Conservation (phyloP, 2,113 vertebrate species). For the Emydocephalus ijimae region DNA sequence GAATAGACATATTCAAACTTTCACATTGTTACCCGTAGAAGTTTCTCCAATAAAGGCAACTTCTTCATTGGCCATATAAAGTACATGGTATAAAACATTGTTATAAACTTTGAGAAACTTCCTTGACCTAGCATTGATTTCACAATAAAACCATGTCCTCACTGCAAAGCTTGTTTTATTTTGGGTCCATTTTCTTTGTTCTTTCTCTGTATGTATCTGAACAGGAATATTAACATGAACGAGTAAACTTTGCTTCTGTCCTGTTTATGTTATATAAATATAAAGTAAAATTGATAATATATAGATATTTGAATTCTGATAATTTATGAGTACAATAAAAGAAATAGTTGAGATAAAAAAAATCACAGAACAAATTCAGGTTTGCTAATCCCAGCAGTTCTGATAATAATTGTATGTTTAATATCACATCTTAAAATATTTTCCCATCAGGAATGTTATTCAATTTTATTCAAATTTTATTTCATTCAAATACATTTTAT, state of each 20-base stretch:
- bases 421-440: neutral
- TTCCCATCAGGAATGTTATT: no score
- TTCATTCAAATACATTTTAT: no score
- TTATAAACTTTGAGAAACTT: neutral
- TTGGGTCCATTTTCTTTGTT: neutral
- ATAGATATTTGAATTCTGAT: neutral
- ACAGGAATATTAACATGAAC: neutral
- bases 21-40: neutral
- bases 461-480: no score
- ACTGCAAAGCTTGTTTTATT: neutral
- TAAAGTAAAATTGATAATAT: neutral
- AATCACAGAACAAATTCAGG: neutral
- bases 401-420: neutral
- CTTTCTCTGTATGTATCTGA: conserved; percentile 4
- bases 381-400: neutral
- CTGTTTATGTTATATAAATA: neutral
- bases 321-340: neutral
- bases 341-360: neutral
- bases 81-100: neutral
- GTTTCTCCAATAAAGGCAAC: neutral
- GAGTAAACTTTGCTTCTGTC: conserved; percentile 7
- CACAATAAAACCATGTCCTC: neutral
- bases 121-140: conserved; percentile 14
- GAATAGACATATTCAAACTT: neutral
- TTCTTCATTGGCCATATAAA: neutral